A percentile compares a stretch with the other conserved stretches of the same genome.
phyloP scores from a whole-genome alignment of 2,113 vertebrate genomes.

The Xyliphius kryptos region DNA sequence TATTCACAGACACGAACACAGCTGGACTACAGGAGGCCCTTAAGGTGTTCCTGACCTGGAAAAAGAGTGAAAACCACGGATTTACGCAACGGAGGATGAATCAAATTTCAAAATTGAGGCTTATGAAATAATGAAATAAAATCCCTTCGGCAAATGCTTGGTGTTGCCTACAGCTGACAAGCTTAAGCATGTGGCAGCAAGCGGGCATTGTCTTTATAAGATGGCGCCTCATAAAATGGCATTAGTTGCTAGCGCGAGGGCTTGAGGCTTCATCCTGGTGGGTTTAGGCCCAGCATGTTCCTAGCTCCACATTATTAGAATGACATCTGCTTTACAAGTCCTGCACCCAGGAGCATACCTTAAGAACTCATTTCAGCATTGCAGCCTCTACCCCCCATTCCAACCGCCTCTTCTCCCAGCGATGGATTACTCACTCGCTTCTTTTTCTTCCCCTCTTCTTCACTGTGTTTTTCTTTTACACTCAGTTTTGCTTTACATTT shows the following conservation, averaged over 20 bases:
- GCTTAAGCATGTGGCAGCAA: slow-evolving; percentile 78
- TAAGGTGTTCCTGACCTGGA: slow-evolving; percentile 34
- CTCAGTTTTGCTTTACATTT: too few species aligned
- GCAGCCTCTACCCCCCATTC: slow-evolving; percentile 60
- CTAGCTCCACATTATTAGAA: slow-evolving; percentile 93
- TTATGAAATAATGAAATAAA: slow-evolving; percentile 92
- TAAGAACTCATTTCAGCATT: slow-evolving; percentile 79
- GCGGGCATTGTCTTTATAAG: slow-evolving; percentile 76
- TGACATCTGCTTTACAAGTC: slow-evolving; percentile 87
- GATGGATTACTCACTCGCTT: too few species aligned
- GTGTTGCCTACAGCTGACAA: slow-evolving; percentile 75
- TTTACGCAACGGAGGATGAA: slow-evolving; percentile 43
- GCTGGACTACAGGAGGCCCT: slow-evolving; percentile 20
- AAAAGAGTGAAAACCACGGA: slow-evolving; percentile 69
- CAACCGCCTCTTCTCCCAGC: too few species aligned
- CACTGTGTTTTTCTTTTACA: too few species aligned
- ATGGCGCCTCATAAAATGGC: slow-evolving; percentile 91
- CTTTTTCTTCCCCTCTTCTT: too few species aligned
- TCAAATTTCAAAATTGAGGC: slow-evolving; percentile 85
- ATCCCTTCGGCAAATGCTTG: slow-evolving; percentile 79
- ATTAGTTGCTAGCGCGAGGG: slow-evolving; percentile 85
- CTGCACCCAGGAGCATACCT: slow-evolving; percentile 79
- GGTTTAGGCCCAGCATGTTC: slow-evolving; percentile 82
- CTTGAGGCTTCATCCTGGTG: slow-evolving; percentile 83
- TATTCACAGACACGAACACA: slow-evolving; percentile 17